Evolutionary conservation across 2,888 invertebrate genomes (phyloP).

Genomic region (Tipula vernalis): DNA sequence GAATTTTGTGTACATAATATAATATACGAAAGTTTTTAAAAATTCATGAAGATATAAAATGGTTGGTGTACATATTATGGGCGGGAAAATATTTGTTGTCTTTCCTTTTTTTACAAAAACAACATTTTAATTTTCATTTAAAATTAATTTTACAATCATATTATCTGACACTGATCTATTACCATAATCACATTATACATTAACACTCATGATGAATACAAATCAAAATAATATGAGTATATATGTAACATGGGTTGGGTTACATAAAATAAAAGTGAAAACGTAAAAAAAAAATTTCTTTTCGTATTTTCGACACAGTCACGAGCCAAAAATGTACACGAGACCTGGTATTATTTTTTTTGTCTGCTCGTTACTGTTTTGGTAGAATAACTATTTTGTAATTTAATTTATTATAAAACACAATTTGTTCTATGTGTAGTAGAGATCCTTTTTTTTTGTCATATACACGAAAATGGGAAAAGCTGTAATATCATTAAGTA

Average conservation of each 20-base stretch:
- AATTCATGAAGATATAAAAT: not conserved
- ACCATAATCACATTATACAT: not conserved
- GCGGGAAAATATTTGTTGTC: not conserved
- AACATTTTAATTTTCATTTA: not conserved
- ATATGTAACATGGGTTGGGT: too few species aligned
- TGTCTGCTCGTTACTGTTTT: not conserved
- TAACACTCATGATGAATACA: not conserved
- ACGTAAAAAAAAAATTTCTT: not conserved
- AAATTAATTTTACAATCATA: not conserved
- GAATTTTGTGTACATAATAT: not conserved
- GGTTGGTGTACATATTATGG: not conserved
- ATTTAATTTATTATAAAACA: not conserved
- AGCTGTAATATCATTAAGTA: not conserved
- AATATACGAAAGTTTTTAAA: not conserved
- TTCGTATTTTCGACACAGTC: not conserved
- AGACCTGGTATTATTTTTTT: not conserved
- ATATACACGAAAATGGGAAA: not conserved
- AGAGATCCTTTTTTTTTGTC: not conserved
- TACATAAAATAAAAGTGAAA: not conserved
- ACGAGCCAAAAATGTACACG: not conserved
- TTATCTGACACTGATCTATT: not conserved
- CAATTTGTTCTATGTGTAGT: not conserved
- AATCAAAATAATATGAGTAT: not conserved
- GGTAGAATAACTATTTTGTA: not conserved
- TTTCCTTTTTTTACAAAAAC: not conserved